Evolutionary conservation across 2,113 vertebrate species (phyloP), one percentile per base, ranked within the genome.

Genomic region (Loxodonta africana): DNA sequence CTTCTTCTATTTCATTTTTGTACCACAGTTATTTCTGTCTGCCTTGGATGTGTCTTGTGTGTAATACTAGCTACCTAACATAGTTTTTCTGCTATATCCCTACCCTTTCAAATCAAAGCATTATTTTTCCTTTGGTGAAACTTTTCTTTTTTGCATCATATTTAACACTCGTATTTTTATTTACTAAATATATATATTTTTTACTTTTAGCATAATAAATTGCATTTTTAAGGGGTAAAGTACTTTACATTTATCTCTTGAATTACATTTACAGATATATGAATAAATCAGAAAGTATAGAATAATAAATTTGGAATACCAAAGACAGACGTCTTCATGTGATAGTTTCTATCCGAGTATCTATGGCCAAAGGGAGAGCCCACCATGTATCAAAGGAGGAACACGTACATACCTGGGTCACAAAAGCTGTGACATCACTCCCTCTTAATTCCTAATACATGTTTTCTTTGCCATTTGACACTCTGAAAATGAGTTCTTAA

Each of bases 101-200:
- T 26, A 62, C 6, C 3, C 2, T 71, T 94, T 73, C 6, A 92
- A 92, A 51, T 20, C 6, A 57, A 76, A 81, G 0, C 21, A 91
- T 53, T n/a, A 8, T 25, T 65, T 91, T 17, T n/a, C 74, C 51
- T 7, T 53, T 62, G 60, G 62, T 18, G 33, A n/a, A 71, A 0
- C 25, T 85, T 62, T 69, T 62, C 62, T 3, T 20, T 53, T 83
- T 62, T 62, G n/a, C 33, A 26, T 28, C 15, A 18, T 73, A 48
- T 48, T 95, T 83, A 78, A 6, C 21, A 46, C 60, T 74, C 1
- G 57, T 26, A 51, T 82, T 93, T 96, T 76, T 91, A 93, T 81
- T 85, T 46, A 62, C 25, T 20, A 69, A 80, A 74, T 69, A 2
- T 20, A 69, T 74, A 74, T 69, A 2, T 20, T 83, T 83, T 48